phyloP scores from a whole-genome alignment of 2,797 vertebrate species.

The Sphaeramia orbicularis region DNA sequence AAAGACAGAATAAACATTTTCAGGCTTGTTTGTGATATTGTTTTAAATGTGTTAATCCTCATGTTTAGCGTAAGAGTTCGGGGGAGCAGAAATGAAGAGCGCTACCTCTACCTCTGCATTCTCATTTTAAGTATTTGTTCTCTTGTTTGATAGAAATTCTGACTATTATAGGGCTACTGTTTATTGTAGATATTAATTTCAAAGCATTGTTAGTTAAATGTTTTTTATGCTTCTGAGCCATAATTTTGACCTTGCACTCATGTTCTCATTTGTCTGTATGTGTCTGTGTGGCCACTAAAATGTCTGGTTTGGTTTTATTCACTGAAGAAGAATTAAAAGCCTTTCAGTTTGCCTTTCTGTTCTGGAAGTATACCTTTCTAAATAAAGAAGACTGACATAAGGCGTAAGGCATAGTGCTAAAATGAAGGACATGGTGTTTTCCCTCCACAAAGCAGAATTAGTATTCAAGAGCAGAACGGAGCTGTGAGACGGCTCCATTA shows the following conservation, averaged over 20 bases:
- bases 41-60: conserved; percentile 18
- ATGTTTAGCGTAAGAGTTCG: background rate
- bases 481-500: conserved; percentile 30
- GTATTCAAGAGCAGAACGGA: background rate
- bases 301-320: conserved; percentile 18
- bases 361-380: background rate
- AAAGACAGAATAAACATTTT: background rate
- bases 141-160: background rate
- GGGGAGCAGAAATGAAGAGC: background rate
- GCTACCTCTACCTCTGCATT: background rate
- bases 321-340: conserved; percentile 36
- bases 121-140: conserved; percentile 9
- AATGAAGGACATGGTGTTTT: background rate
- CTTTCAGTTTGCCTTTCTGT: background rate
- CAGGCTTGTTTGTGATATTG: conserved; percentile 4
- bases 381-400: background rate
- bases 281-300: conserved; percentile 10
- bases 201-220: conserved; percentile 16
- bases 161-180: conserved; percentile 6
- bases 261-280: conserved; percentile 34
- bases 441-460: background rate
- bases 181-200: conserved; percentile 22
- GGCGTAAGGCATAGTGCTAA: no score
- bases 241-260: background rate
- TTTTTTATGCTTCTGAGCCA: conserved; percentile 19